These are phyloP conservation scores for Numenius phaeopus DNA, from an alignment of 2,797 vertebrate genomes.

Conservation along the genomic window DNA sequence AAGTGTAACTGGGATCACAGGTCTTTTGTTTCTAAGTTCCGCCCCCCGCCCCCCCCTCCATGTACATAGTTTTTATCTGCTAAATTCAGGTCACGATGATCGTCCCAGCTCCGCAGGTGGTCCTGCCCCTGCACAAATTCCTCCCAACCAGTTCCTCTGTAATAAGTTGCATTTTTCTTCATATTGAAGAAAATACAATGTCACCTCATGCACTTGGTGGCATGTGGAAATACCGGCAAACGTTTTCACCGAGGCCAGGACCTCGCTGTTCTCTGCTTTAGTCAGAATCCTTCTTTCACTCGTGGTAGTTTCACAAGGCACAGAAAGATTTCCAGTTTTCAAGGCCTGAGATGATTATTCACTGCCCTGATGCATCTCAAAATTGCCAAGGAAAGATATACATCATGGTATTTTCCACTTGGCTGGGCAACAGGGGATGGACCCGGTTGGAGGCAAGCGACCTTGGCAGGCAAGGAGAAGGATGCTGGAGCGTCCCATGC, in stretches of 20 bases:
- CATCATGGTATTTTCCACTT: neutral
- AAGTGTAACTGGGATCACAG: neutral
- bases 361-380: neutral
- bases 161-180: neutral
- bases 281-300: neutral
- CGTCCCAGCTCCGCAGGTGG: neutral
- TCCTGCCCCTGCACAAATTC: neutral
- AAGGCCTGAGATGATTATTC: neutral
- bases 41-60: too few relatives aligned
- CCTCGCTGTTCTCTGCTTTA: neutral
- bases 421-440: neutral
- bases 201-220: neutral
- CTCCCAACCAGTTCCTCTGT: neutral
- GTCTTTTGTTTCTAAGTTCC: neutral
- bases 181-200: neutral
- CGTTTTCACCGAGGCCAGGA: neutral
- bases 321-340: neutral
- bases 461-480: neutral
- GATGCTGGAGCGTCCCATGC: neutral
- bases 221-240: neutral
- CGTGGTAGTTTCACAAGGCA: neutral
- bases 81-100: fast-evolving
- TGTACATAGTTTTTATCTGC: fast-evolving
- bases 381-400: neutral
- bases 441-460: neutral